Base-by-base conservation (phyloP, 2,888 invertebrate genomes). In the Aphodius granarius region DNA sequence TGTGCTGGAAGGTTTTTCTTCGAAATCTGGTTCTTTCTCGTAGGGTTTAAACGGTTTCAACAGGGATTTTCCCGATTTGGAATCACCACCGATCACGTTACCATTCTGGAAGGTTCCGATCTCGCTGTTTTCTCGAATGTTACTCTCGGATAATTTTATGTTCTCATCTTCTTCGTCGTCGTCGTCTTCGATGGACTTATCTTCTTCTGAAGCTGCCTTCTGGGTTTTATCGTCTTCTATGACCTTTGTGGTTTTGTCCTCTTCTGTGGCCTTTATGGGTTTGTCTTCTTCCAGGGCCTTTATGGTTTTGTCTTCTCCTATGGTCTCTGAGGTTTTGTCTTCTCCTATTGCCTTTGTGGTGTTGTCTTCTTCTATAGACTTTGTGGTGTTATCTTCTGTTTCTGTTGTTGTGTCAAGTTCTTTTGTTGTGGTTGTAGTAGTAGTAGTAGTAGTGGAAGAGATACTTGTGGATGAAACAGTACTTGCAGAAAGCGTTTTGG, bases 101-200 rank as follows among this genome's bases (percentile, higher is more conserved):
- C 80, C 78, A 65, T 76, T 77, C 22, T 79, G 78, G 19, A 78
- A 76, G 23, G 78, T 79, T 43, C 81, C 85, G 3, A 85, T 78
- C 68, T 86, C 84, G 76, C 84, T 87, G 75, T 84, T 86, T 82
- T 87, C 87, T 74, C 86, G 81, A 22, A 87, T 86, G 77, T 86
- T 87, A 18, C 86, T 86, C 80, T 87, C 87, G 0, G 88, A 87
- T 63, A 87, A 80, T 79, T 86, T 87, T 73, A 88, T 87, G 76
- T 87, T 86, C 80, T 87, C 87, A 79, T 87, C 87, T 65, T 83
- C 82, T 62, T 80, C 78, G 23, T 81, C 77, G 20, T 76, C 76
- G 65, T 77, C 77, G 23, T 75, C 75, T 78, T 84, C 83, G 6
- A 70, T 72, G 22, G 78, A 75, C 21, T 74, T 77, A 66, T 81